Evolutionary conservation across 2,888 invertebrate species (phyloP).

Genomic region (Limnephilus auricula): DNA sequence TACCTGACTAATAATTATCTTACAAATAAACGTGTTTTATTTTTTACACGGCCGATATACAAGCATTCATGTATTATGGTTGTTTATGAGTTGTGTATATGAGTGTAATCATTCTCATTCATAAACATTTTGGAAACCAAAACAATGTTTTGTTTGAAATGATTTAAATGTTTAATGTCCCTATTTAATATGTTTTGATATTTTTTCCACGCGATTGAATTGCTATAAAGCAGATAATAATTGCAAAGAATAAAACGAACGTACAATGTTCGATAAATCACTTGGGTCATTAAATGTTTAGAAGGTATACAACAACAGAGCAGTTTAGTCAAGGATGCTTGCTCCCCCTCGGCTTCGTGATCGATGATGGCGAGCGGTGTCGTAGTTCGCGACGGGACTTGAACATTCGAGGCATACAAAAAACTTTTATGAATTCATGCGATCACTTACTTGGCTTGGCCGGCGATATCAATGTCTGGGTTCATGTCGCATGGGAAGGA

Average conservation of each 20-base stretch:
- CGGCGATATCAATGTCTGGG: conserved; percentile 54
- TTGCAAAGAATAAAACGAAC: not conserved
- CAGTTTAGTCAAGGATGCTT: conserved; percentile 46
- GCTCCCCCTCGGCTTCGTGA: conserved; percentile 25
- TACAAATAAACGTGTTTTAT: too few relatives aligned
- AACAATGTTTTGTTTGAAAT: too few relatives aligned
- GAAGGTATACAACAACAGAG: conserved; percentile 26
- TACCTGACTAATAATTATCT: too few relatives aligned
- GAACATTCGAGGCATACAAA: conserved; percentile 38
- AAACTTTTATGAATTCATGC: conserved; percentile 58
- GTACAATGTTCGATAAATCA: conserved; percentile 39
- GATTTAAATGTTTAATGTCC: not conserved
- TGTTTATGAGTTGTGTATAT: too few relatives aligned
- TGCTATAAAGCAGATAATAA: not conserved
- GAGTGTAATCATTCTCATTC: too few relatives aligned
- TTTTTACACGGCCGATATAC: too few relatives aligned
- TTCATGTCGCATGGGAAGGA: conserved; percentile 18
- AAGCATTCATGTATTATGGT: too few relatives aligned
- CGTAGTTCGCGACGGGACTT: conserved; percentile 28
- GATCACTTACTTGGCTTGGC: conserved; percentile 57
- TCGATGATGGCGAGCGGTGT: conserved; percentile 27
- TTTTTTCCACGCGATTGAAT: not conserved
- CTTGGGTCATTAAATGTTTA: conserved; percentile 38
- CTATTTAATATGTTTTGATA: not conserved
- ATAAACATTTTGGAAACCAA: too few relatives aligned